Evolutionary conservation across 2,113 vertebrate genomes (phyloP).

Genomic region (Rynchops niger): DNA sequence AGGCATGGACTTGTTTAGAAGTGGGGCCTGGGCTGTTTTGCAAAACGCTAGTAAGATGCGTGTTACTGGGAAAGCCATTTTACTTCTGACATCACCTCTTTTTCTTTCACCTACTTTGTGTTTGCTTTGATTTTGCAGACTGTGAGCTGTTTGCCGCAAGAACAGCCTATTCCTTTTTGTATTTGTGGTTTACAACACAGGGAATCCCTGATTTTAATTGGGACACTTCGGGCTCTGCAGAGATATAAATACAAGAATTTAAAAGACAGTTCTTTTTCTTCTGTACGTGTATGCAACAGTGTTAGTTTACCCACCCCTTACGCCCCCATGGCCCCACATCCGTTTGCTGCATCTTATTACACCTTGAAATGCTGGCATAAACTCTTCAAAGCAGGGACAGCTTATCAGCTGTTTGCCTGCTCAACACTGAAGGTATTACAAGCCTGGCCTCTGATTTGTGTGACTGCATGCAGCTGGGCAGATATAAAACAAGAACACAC

Average conservation of each 20-base stretch:
- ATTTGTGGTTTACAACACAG: neutral
- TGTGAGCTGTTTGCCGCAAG: neutral
- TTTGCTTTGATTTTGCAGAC: neutral
- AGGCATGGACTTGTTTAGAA: neutral
- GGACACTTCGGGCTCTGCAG: neutral
- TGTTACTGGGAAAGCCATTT: neutral
- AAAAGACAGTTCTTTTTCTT: neutral
- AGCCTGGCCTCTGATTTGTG: neutral
- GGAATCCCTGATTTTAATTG: neutral
- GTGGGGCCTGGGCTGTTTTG: neutral
- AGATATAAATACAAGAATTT: neutral
- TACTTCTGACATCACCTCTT: neutral
- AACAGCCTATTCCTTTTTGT: neutral
- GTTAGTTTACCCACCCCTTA: neutral
- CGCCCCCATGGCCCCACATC: rapidly evolving
- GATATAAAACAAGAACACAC: neutral
- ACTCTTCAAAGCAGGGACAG: neutral
- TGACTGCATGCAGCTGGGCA: neutral
- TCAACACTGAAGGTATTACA: neutral
- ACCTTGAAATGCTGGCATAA: neutral
- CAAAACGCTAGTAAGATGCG: neutral
- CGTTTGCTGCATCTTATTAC: neutral
- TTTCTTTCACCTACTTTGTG: neutral
- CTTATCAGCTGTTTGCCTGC: neutral
- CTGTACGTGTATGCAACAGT: neutral